phyloP scores from a whole-genome alignment of 2,888 invertebrate species.

The Mamestra brassicae region DNA sequence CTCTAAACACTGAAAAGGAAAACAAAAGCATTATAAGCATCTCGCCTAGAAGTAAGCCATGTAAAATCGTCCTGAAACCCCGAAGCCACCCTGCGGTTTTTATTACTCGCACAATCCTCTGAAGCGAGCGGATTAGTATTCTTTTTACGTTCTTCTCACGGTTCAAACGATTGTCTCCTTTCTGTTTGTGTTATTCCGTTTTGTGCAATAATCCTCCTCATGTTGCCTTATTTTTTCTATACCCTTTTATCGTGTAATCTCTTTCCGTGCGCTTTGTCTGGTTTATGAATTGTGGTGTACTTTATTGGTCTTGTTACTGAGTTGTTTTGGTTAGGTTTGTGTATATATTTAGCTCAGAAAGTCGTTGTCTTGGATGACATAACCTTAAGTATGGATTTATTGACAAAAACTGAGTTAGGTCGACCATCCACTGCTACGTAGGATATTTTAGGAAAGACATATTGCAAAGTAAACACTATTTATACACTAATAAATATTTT shows the following conservation, averaged over 20 bases:
- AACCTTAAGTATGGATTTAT: no score
- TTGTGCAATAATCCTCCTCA: slow-evolving; percentile 52
- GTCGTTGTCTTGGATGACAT: background rate
- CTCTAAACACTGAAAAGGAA: slow-evolving; percentile 25
- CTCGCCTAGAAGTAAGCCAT: slow-evolving; percentile 42
- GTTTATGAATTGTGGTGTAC: slow-evolving; percentile 23
- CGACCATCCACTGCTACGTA: background rate
- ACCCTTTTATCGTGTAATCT: slow-evolving; percentile 46
- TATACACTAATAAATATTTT: no score
- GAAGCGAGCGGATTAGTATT: slow-evolving; percentile 56
- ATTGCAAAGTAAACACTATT: no score
- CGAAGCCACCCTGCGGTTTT: slow-evolving; percentile 37
- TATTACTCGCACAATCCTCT: slow-evolving; percentile 45
- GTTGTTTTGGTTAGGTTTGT: background rate
- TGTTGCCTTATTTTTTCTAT: slow-evolving; percentile 53
- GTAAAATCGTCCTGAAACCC: slow-evolving; percentile 40
- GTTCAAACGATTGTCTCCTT: slow-evolving; percentile 55
- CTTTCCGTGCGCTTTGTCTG: slow-evolving; percentile 12
- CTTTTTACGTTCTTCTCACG: slow-evolving; percentile 43
- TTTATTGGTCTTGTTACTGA: slow-evolving; percentile 8
- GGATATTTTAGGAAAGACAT: background rate
- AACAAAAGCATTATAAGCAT: slow-evolving; percentile 38
- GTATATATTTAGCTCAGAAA: background rate
- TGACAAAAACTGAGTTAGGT: no score
- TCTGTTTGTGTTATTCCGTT: slow-evolving; percentile 58